Evolutionary conservation across 2,113 vertebrate genomes (phyloP).

Genomic region (Platichthys stellatus): DNA sequence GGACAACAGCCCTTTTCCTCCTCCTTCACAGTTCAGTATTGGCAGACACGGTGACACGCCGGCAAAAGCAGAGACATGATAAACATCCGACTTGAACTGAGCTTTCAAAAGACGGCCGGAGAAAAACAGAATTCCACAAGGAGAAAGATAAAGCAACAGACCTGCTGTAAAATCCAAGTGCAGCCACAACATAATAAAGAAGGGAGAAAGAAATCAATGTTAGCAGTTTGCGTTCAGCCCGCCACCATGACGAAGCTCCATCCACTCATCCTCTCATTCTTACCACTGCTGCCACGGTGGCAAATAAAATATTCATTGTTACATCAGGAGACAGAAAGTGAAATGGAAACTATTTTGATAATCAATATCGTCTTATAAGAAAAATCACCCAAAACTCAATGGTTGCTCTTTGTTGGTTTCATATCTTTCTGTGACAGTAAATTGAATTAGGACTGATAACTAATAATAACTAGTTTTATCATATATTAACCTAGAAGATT

Average conservation of each 20-base stretch:
- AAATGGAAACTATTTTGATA: too few relatives aligned
- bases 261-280: neutral
- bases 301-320: neutral
- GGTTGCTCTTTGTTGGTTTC: too few relatives aligned
- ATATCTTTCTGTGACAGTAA: too few relatives aligned
- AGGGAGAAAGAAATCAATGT: constrained; percentile 49
- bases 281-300: too few relatives aligned
- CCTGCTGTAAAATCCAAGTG: constrained; percentile 77
- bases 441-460: too few relatives aligned
- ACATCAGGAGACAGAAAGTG: too few relatives aligned
- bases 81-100: constrained; percentile 33
- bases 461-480: too few relatives aligned
- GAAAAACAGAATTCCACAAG: constrained; percentile 1
- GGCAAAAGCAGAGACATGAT: constrained; percentile 18
- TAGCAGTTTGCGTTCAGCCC: constrained; percentile 30
- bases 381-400: too few relatives aligned
- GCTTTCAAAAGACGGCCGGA: constrained; percentile 8
- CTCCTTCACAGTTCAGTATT: constrained; percentile 28
- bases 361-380: too few relatives aligned
- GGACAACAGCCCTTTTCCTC: constrained; percentile 35
- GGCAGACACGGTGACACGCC: constrained; percentile 13
- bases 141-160: constrained; percentile 70
- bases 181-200: constrained; percentile 67
- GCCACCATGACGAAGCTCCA: constrained; percentile 5
- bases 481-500: too few relatives aligned